phyloP scores from a whole-genome alignment of 2,113 vertebrate genomes.

The Amblyornis subalaris region DNA sequence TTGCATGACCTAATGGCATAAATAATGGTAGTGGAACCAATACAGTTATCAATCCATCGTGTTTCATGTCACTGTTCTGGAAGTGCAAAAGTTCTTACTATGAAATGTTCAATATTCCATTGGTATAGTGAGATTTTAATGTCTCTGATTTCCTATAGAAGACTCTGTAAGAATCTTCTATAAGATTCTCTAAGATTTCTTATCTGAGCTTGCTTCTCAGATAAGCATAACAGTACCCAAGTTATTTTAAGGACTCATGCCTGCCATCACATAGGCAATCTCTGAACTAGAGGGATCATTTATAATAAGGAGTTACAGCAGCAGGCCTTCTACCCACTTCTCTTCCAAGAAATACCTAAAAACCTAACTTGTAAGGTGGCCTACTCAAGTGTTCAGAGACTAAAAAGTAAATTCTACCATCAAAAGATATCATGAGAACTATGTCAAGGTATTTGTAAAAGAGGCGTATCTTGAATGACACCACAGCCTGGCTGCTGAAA shows the following conservation, averaged over 20 bases:
- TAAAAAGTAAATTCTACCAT: background rate
- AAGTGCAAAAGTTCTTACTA: background rate
- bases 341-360: background rate
- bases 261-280: background rate
- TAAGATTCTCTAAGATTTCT: background rate
- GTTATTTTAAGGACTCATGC: background rate
- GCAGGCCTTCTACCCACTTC: background rate
- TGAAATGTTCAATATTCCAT: background rate
- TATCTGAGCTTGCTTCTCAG: background rate
- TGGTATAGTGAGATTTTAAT: background rate
- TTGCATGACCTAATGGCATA: background rate
- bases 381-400: background rate
- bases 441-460: background rate
- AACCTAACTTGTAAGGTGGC: background rate
- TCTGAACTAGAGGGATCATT: background rate
- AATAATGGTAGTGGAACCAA: background rate
- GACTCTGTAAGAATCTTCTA: background rate
- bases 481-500: background rate
- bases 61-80: background rate
- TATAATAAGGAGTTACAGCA: background rate
- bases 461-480: background rate
- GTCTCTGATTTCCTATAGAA: background rate
- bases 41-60: background rate
- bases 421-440: background rate
- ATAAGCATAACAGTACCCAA: background rate